Conservation (phyloP, 2,797 vertebrate genomes). For the Falco cherrug region DNA sequence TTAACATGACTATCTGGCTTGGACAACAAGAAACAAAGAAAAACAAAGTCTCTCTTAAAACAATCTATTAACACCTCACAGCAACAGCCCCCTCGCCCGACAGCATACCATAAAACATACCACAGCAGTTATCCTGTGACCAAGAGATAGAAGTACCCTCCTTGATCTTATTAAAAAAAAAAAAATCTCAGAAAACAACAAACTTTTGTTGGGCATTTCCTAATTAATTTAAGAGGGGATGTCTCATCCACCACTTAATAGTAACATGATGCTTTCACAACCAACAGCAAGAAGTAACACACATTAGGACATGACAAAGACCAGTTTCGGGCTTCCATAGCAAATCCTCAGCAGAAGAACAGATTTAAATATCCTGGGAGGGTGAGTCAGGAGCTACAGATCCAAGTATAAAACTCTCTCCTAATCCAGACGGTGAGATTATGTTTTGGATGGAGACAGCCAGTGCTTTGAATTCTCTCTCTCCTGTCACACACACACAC, state of each 20-base stretch:
- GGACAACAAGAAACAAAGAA: not conserved
- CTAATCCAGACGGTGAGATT: constrained; percentile 28
- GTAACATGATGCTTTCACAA: constrained; percentile 33
- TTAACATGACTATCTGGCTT: not conserved
- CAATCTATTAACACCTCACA: not conserved
- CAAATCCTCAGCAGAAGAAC: constrained; percentile 18
- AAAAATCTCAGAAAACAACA: not conserved
- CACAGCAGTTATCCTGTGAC: not conserved
- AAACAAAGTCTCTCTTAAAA: not conserved
- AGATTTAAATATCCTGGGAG: constrained; percentile 38
- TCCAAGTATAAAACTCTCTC: constrained; percentile 24
- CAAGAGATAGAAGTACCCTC: not conserved
- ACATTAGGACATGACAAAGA: constrained; percentile 2
- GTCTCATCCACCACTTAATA: not conserved
- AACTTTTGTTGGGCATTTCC: not conserved
- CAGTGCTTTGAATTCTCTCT: constrained; percentile 13
- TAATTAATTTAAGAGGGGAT: constrained; percentile 4
- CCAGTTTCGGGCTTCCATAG: not conserved
- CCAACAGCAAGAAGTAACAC: constrained; percentile 1
- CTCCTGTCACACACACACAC: too few species aligned
- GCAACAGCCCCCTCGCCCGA: not conserved
- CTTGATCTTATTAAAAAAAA: not conserved
- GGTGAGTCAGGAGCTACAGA: constrained; percentile 35
- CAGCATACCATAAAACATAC: not conserved
- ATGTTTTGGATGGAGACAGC: constrained; percentile 12